Percentiles rank a stretch among this genome's conserved stretches.
phyloP scores from a whole-genome alignment of 2,888 invertebrate species.

The Sthenelais limicola region DNA sequence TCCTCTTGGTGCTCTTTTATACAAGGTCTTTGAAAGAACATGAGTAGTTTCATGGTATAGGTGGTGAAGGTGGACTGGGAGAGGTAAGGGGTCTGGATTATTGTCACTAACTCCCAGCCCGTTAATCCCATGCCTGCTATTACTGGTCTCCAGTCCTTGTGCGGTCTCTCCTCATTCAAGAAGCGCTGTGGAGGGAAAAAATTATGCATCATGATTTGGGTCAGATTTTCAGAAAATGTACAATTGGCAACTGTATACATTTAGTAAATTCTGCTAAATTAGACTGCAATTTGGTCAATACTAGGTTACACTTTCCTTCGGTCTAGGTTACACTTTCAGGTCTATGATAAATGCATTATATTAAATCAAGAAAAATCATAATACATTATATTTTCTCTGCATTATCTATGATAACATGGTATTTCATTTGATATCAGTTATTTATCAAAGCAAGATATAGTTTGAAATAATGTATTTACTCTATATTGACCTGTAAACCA shows the following conservation, averaged over 20 bases:
- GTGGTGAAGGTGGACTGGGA: conserved; percentile 51
- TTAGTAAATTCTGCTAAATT: too few relatives aligned
- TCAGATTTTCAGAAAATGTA: too few relatives aligned
- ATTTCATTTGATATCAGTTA: too few relatives aligned
- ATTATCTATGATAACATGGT: too few relatives aligned
- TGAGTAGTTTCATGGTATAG: conserved; percentile 54
- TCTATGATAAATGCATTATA: not conserved
- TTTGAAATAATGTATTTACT: too few relatives aligned
- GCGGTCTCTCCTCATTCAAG: conserved; percentile 43
- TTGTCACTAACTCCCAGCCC: conserved; percentile 66
- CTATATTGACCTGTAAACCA: too few relatives aligned
- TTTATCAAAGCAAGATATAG: too few relatives aligned
- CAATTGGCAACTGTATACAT: too few relatives aligned
- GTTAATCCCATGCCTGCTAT: conserved; percentile 61
- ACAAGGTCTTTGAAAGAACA: conserved; percentile 57
- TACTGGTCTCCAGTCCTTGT: conserved; percentile 60
- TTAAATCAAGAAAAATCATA: too few relatives aligned
- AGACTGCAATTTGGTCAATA: too few relatives aligned
- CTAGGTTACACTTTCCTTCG: not conserved
- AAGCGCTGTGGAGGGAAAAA: conserved; percentile 36
- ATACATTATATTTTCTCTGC: too few relatives aligned
- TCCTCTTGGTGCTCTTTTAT: conserved; percentile 1
- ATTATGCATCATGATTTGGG: too few relatives aligned
- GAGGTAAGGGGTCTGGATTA: conserved; percentile 51
- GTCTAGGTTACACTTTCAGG: not conserved